phyloP scores from a whole-genome alignment of 2,888 invertebrate genomes.

The Dyspetes luteomarginatus region DNA sequence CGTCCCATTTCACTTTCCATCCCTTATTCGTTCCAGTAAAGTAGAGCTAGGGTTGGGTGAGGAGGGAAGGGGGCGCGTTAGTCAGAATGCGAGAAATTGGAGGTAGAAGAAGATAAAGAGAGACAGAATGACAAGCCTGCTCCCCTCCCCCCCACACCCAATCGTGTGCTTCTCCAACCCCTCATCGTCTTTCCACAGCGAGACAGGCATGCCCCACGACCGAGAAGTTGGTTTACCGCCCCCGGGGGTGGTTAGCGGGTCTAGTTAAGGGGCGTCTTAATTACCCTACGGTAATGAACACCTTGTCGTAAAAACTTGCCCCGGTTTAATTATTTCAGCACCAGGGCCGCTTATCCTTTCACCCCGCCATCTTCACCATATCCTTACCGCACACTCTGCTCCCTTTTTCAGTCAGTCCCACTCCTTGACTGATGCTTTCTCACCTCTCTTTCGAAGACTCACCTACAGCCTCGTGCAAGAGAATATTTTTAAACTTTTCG shows the following conservation, averaged over 20 bases:
- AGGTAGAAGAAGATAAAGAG: slow-evolving; percentile 48
- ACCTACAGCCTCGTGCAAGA: neutral
- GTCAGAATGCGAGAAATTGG: slow-evolving; percentile 54
- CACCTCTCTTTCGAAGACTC: slow-evolving; percentile 15
- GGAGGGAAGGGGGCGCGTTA: neutral
- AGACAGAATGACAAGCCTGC: slow-evolving; percentile 58
- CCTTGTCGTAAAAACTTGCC: slow-evolving; percentile 84
- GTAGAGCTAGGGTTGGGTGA: slow-evolving; percentile 1
- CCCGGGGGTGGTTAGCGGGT: slow-evolving; percentile 82
- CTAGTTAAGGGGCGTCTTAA: slow-evolving; percentile 83
- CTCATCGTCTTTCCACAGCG: slow-evolving; percentile 53
- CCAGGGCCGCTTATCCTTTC: slow-evolving; percentile 67
- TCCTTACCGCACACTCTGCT: slow-evolving; percentile 17
- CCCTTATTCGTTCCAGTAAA: slow-evolving; percentile 38
- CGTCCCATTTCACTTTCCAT: slow-evolving; percentile 59
- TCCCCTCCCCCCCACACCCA: too few relatives aligned
- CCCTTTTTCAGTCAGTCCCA: neutral
- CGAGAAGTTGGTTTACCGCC: slow-evolving; percentile 83
- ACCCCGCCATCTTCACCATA: slow-evolving; percentile 54
- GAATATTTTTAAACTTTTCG: neutral
- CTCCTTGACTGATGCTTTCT: slow-evolving; percentile 1
- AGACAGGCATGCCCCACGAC: slow-evolving; percentile 70
- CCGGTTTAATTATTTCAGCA: slow-evolving; percentile 82
- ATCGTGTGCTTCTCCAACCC: slow-evolving; percentile 41
- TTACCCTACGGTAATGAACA: slow-evolving; percentile 84